Base-by-base conservation (phyloP, 1,140 invertebrate genomes). In the Holotrichia oblita region DNA sequence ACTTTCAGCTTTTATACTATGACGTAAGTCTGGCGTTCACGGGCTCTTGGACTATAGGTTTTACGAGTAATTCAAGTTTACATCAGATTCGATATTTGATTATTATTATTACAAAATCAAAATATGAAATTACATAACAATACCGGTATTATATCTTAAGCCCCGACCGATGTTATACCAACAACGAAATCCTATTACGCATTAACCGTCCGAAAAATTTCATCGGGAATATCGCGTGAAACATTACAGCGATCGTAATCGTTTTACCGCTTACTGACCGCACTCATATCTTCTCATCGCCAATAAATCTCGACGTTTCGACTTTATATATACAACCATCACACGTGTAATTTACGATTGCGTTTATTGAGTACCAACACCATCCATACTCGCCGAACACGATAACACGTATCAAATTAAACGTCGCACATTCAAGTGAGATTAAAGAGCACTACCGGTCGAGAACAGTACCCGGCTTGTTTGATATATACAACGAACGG, bases 231-330 rank as follows among this genome's bases (percentile, higher is more conserved):
- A 55, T 14, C 3, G n/a, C 7, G 6, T 3, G 3, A 12, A 6
- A 17, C n/a, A 17, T 20, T 55, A 17, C 17, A n/a, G n/a, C 0
- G 48, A 55, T 55, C 48, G 14, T 55, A 17, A 55, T 55, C 12
- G 14, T 55, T 14, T 55, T 55, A 55, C 48, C 48, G 48, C 48
- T 55, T 55, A 55, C 48, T 55, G 17, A 55, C 48, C 48, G 48
- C 48, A 17, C 17, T 17, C 48, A 17, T 55, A 55, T 55, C 48
- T 55, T 55, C 48, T 34, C 27, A 34, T 34, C 48, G 48, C 7
- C 48, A 55, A 55, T 55, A 55, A 55, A 55, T 55, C 14, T 14
- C 27, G 27, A 55, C 48, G 14, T 55, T 55, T 55, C 17, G 48
- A 17, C 48, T 17, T 55, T 55, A 55, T 55, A 55, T 4, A 34